These are phyloP conservation scores for Callipepla squamata DNA, from an alignment of 2,113 vertebrate genomes.

Conservation along the genomic window DNA sequence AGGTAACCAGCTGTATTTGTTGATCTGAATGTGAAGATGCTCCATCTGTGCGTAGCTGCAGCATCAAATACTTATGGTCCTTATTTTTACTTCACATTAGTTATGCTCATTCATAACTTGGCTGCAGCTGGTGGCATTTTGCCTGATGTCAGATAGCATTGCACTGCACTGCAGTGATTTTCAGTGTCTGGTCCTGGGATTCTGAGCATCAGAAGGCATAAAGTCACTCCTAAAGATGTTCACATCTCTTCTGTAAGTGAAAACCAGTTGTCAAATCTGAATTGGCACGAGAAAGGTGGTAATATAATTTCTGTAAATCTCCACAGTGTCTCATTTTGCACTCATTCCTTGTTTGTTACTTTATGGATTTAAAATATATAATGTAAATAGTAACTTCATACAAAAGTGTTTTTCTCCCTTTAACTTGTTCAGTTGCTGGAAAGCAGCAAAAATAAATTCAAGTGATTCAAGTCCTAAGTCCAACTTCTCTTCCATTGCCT, in stretches of 20 bases:
- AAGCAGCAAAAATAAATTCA: neutral
- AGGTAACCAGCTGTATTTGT: rapidly evolving
- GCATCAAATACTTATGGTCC: neutral
- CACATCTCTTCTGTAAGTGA: neutral
- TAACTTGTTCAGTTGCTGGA: neutral
- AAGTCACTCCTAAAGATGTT: neutral
- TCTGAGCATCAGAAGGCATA: neutral
- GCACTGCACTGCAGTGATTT: neutral
- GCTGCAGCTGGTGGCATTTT: neutral
- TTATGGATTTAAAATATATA: neutral
- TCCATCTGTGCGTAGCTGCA: neutral
- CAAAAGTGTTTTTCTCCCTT: neutral
- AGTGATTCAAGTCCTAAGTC: neutral
- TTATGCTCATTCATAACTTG: neutral
- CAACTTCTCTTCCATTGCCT: neutral
- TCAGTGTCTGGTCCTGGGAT: neutral
- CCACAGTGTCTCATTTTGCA: neutral
- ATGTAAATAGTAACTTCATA: neutral
- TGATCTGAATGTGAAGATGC: neutral
- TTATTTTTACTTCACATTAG: neutral
- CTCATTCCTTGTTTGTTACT: neutral
- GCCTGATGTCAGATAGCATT: neutral
- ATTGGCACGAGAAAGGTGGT: neutral
- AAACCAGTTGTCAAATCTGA: neutral
- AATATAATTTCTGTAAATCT: neutral